Evolutionary conservation across 2,113 vertebrate genomes (phyloP), one percentile per base, ranked within the genome.

Genomic region (Rallus limicola): DNA sequence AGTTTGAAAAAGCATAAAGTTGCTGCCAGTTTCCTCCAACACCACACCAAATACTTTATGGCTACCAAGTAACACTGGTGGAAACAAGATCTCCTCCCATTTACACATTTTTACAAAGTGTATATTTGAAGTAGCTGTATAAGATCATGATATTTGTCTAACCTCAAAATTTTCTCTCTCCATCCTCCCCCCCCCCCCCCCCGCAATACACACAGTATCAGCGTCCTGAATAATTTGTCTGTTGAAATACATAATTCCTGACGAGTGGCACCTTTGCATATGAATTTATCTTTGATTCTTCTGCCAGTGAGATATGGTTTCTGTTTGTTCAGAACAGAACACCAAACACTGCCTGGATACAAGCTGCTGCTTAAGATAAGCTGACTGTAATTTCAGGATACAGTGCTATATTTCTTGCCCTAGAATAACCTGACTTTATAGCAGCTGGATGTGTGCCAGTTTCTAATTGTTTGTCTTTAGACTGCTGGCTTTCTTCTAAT

Each of bases 341-440:
- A 94, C 76, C 72, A 84, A 79, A 87, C 55, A 65, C 62, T 84
- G 94, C 65, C 88, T 81, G 91, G 76, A 96, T 94, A 84, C 97
- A 97, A 97, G 94, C 95, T 97, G 96, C 96, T 97, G 84, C 85
- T 90, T 91, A 91, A 92, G 97, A 98, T 98, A 98, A 97, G 95
- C 88, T 94, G 85, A 93, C 96, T 94, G 76, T 79, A 96, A 97
- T 95, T 97, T 97, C 94, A 96, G 86, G 64, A 86, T 95, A 94
- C 92, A 95, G 94, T 74, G 91, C 75, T 88, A 26, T 92, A 94
- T 87, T 95, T 90, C 84, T 93, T 88, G 82, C 82, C 82, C 86
- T 85, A 92, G 86, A 97, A 97, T 90, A 95, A 95, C 93, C 78
- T 94, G 88, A 96, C 88, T 96, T 96, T 92, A 95, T 55, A 94